A percentile compares a stretch with the other conserved stretches of the same genome.
These are phyloP conservation scores for Osmoderma eremita DNA, from an alignment of 2,888 invertebrate species.

Conservation along the genomic window DNA sequence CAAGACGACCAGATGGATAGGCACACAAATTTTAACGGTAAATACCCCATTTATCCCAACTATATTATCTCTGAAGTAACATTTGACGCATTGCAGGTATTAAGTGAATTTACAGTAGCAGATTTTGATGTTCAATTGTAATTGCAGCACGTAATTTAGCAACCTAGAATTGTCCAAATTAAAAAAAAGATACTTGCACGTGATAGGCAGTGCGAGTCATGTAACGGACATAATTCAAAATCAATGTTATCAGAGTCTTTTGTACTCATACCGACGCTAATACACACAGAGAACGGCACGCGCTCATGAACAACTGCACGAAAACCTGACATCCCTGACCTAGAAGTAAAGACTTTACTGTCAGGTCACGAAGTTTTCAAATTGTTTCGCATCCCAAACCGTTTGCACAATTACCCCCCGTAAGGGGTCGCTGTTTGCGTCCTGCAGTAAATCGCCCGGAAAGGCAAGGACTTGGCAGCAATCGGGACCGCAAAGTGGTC, in stretches of 20 bases:
- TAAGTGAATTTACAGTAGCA: no score
- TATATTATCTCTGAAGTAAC: no score
- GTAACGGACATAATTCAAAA: constrained; percentile 31
- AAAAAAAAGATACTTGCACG: not conserved
- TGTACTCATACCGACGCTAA: no score
- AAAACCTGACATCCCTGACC: constrained; percentile 21
- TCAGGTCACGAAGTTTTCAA: constrained; percentile 29
- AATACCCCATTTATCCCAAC: no score
- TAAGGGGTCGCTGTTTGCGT: constrained; percentile 5
- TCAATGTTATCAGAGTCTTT: constrained; percentile 10
- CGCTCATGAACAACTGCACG: constrained; percentile 8
- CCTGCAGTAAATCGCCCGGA: constrained; percentile 13
- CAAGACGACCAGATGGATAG: no score
- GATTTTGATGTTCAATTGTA: no score
- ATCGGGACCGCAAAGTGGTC: constrained; percentile 2
- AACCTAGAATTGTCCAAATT: not conserved
- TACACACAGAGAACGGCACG: not conserved
- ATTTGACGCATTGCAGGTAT: no score
- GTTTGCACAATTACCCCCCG: constrained; percentile 18
- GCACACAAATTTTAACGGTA: no score
- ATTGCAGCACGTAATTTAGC: no score
- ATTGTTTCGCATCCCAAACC: constrained; percentile 27
- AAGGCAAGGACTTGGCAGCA: not conserved
- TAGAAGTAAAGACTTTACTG: constrained; percentile 5
- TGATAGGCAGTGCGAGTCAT: not conserved